Percentiles rank a stretch among this genome's conserved stretches.
phyloP scores from a whole-genome alignment of 2,797 vertebrate genomes.

The Acropternis orthonyx region DNA sequence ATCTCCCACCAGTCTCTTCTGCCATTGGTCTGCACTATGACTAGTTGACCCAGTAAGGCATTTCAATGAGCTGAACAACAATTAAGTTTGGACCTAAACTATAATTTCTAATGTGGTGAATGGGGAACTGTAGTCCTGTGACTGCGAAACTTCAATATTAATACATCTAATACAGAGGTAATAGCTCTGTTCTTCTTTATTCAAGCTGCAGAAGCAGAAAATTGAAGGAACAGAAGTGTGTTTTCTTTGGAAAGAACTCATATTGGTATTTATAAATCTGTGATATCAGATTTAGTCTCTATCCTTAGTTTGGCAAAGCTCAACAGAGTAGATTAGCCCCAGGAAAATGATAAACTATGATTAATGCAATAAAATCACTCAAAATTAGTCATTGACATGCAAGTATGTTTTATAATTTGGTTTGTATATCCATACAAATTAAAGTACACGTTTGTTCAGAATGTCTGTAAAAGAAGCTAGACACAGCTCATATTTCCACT shows the following conservation, averaged over 20 bases:
- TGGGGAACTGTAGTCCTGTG: neutral
- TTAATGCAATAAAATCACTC: constrained; percentile 34
- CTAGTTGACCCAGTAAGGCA: neutral
- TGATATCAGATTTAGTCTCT: constrained; percentile 51
- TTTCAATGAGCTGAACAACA: neutral
- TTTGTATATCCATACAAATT: constrained; percentile 14
- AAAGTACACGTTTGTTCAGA: neutral
- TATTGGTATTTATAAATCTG: constrained; percentile 36
- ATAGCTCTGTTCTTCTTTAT: neutral
- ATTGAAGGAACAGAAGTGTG: constrained; percentile 15
- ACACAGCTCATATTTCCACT: neutral
- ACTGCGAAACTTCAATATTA: neutral
- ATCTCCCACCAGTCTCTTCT: neutral
- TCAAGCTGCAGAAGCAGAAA: constrained; percentile 21
- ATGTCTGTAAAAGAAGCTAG: neutral
- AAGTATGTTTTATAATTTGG: neutral
- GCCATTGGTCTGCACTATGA: neutral
- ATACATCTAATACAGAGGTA: neutral
- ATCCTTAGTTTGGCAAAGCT: constrained; percentile 51
- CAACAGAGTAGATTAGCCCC: neutral
- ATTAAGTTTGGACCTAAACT: neutral
- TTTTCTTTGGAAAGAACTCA: constrained; percentile 45
- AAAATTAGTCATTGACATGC: neutral
- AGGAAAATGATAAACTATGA: constrained; percentile 50
- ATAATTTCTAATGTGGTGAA: neutral